Evolutionary conservation across 2,113 vertebrate species (phyloP).

Genomic region (Hippopotamus amphibius): DNA sequence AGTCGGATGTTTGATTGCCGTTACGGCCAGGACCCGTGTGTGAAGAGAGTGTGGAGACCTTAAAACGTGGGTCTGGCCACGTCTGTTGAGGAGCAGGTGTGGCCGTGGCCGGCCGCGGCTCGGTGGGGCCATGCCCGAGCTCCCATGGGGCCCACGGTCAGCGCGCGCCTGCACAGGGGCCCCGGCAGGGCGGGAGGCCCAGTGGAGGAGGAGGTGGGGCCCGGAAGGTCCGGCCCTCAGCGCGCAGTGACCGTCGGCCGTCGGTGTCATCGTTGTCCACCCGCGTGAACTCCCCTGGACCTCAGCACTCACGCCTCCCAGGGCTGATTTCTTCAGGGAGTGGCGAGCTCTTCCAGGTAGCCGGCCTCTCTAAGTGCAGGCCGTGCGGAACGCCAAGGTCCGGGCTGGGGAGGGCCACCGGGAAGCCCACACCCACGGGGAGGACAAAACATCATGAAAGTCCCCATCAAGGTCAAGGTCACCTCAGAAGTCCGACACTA

Average conservation of each 20-base stretch:
- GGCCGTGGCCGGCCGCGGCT: background rate
- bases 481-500: accelerated
- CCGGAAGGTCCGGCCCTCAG: too few relatives aligned
- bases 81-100: background rate
- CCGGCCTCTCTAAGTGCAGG: background rate
- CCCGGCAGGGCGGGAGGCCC: too few relatives aligned
- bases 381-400: background rate
- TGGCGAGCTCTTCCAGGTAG: background rate
- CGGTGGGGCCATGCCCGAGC: background rate
- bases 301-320: background rate
- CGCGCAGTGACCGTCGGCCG: background rate
- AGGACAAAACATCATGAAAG: accelerated
- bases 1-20: background rate
- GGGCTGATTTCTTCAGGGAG: background rate
- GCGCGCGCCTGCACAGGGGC: background rate
- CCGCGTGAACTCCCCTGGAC: background rate
- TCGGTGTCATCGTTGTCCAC: background rate
- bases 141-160: too few relatives aligned
- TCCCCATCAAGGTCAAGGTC: background rate
- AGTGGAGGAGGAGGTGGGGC: too few relatives aligned
- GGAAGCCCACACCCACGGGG: accelerated
- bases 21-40: background rate
- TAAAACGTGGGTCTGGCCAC: background rate
- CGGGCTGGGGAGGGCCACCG: background rate
- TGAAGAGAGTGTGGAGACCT: background rate